Base-by-base conservation (phyloP, 2,888 invertebrate genomes). In the Lutraria lutraria region DNA sequence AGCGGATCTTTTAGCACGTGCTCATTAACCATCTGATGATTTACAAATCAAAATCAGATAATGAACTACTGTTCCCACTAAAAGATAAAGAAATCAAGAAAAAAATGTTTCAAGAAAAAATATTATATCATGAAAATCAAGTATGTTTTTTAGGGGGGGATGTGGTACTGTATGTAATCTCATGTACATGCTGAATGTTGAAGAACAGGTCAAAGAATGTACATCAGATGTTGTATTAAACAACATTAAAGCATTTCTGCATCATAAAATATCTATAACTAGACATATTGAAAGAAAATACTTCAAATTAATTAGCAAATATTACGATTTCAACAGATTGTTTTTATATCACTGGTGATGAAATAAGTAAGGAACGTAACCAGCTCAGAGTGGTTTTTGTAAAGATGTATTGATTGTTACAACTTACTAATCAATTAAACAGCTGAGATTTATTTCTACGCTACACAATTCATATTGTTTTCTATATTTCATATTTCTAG, bases 1-100 rank as follows among this genome's bases (percentile, higher is more conserved):
- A 88, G 87, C 87, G 85, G 88, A 91, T 88, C 89, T 87, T 87
- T 86, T 88, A 88, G 81, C 91, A 89, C 91, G 84, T 91, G 91
- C 89, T 89, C 87, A 89, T 91, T 89, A 91, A 88, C 82, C 56
- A 83, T 76, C 79, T 85, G 91, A 89, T 88, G 89, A 89, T 91
- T 91, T 88, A 85, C 87, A 85, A 91, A 90, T 90, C 90, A 88
- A 90, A 63, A 86, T 60, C 88, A 68, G 87, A 89, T 87, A 89
- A 87, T 79, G 63, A 85, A 76, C 53, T 60, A 68, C 87, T 89
- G 88, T 88, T 85, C 63, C 56, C 76, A 56, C 54, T 60, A 53
- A 80, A 60, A 80, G 56, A 81, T 80, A 80, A 56, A 81, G 81
- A 81, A 82, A 68, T 53, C 76, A 15, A 31, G 76, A 76, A 31